These are phyloP conservation scores for Tetragnatha montana DNA, from an alignment of 2,888 invertebrate genomes.

Conservation along the genomic window DNA sequence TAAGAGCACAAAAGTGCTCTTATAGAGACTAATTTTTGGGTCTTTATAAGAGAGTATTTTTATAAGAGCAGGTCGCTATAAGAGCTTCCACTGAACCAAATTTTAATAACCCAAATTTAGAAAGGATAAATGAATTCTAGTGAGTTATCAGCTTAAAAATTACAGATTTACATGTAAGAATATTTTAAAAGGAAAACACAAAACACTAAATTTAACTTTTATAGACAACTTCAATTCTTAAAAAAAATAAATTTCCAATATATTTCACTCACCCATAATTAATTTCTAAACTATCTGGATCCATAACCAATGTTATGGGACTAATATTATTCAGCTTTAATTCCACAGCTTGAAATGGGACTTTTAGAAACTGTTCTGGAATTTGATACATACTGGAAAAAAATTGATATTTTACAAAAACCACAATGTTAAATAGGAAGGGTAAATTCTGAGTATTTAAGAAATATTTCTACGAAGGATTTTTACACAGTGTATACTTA, in stretches of 20 bases:
- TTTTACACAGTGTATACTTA: too few relatives aligned
- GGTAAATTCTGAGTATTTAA: too few relatives aligned
- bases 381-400: slow-evolving; percentile 52
- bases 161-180: not conserved
- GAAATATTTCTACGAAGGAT: too few relatives aligned
- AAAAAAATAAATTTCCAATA: not conserved
- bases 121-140: not conserved
- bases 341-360: slow-evolving; percentile 53
- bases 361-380: slow-evolving; percentile 29
- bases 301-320: slow-evolving; percentile 38
- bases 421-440: too few relatives aligned
- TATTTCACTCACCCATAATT: slow-evolving; percentile 52
- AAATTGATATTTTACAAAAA: not conserved
- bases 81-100: too few relatives aligned
- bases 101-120: not conserved
- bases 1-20: too few relatives aligned
- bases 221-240: too few relatives aligned
- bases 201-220: too few relatives aligned
- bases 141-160: not conserved
- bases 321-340: slow-evolving; percentile 42
- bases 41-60: too few relatives aligned
- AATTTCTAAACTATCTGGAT: slow-evolving; percentile 4
- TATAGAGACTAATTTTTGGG: too few relatives aligned
- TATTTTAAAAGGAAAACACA: too few relatives aligned
- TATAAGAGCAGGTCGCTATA: too few relatives aligned